Conservation (phyloP, 2,888 invertebrate species). For the Alentia gelatinosa region DNA sequence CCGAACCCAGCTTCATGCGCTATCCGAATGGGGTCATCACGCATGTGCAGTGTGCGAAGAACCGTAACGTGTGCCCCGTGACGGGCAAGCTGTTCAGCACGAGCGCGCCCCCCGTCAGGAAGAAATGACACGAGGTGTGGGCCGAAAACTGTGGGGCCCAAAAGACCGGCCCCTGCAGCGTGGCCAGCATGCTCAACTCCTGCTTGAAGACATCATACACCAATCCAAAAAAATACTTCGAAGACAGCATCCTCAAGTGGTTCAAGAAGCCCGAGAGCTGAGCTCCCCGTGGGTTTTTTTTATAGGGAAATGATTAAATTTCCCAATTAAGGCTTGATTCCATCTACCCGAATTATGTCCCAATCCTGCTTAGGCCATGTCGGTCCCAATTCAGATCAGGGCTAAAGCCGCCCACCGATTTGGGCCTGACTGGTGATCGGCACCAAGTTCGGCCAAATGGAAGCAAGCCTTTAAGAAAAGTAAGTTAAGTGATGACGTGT, state of each 20-base stretch:
- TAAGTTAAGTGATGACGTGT: too few species aligned
- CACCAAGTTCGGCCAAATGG: too few species aligned
- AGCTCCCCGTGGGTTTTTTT: neutral
- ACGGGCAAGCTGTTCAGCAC: slow-evolving; percentile 78
- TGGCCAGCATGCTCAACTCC: slow-evolving; percentile 33
- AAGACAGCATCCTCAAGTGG: slow-evolving; percentile 47
- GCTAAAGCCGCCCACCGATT: too few species aligned
- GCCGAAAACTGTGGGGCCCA: neutral
- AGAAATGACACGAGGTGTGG: slow-evolving; percentile 44
- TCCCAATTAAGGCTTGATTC: too few species aligned
- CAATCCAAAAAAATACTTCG: slow-evolving; percentile 21
- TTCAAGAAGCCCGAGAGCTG: slow-evolving; percentile 48
- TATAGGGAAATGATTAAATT: neutral
- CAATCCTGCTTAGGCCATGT: too few species aligned
- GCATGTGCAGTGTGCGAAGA: slow-evolving; percentile 80
- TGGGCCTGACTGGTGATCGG: too few species aligned
- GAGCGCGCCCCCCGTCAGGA: slow-evolving; percentile 7
- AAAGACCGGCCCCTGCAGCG: slow-evolving; percentile 1
- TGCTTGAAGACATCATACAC: slow-evolving; percentile 23
- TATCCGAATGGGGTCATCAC: slow-evolving; percentile 81
- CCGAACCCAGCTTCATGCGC: slow-evolving; percentile 80
- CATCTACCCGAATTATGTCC: too few species aligned
- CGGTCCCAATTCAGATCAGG: too few species aligned
- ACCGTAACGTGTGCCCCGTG: slow-evolving; percentile 78
- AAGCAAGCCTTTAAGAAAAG: too few species aligned